Percentiles rank a stretch among this genome's conserved stretches.
Evolutionary conservation across 2,113 vertebrate species (phyloP).

Genomic region (Marmota monax): DNA sequence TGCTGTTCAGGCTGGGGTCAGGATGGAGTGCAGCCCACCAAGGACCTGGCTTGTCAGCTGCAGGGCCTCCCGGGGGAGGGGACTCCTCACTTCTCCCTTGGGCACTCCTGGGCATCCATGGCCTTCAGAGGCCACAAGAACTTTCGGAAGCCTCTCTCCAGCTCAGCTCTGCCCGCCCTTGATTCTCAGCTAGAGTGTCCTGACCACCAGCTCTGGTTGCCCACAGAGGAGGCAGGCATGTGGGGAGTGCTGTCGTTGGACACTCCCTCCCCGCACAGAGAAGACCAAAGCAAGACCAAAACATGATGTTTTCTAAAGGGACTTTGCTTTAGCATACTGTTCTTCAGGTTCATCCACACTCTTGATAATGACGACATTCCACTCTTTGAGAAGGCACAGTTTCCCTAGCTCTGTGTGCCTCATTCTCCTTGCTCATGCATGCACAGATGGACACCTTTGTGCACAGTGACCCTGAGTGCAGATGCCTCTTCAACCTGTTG

Average conservation of each 20-base stretch:
- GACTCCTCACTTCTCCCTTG: rapidly evolving
- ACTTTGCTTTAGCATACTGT: not conserved
- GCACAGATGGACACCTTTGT: not conserved
- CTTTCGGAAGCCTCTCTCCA: not conserved
- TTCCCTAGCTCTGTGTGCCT: rapidly evolving
- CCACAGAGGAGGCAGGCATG: rapidly evolving
- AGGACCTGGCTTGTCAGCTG: not conserved
- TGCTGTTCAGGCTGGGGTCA: not conserved
- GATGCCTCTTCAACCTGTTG: not conserved
- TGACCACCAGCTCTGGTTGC: too few species aligned
- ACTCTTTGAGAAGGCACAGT: not conserved
- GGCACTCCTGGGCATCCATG: rapidly evolving
- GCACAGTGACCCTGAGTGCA: too few species aligned
- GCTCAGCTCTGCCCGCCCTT: rapidly evolving
- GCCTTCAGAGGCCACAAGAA: not conserved
- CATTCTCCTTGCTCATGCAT: not conserved
- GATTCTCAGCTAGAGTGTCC: not conserved
- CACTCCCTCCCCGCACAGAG: rapidly evolving
- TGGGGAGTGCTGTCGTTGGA: rapidly evolving
- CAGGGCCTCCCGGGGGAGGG: not conserved
- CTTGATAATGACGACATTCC: not conserved
- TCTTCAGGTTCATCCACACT: not conserved
- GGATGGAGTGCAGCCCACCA: too few species aligned
- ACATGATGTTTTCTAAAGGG: not conserved
- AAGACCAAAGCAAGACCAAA: not conserved